Evolutionary conservation across 2,888 invertebrate species (phyloP), one percentile per base, ranked within the genome.

Genomic region (Amphipyra tragopoginis): DNA sequence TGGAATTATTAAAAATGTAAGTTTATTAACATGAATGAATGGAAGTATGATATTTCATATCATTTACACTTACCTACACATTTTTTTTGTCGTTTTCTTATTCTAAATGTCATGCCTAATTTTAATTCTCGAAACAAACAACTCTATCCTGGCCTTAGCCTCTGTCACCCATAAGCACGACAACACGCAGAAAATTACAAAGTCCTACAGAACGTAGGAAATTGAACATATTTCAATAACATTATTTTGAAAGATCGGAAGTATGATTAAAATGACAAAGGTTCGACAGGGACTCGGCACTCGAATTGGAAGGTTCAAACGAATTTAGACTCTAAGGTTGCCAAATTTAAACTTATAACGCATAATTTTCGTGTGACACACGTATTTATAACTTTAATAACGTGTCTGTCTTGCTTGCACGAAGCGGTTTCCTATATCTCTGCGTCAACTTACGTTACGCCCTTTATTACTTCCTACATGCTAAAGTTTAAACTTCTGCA

Each of bases 151-250:
- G 3, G 2, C 21, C 13, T 26, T 55, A 49, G 50, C 45, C 36
- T 57, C 44, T 21, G 42, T 70, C 10, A 48, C 21, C 47, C 40
- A 51, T 56, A 69, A 68, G 78, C 66, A 81, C 75, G 68, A 71
- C 77, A 81, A 82, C 82, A 82, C 83, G 77, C 81, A 81, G 83
- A 87, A 86, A 91, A 90, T 91, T 89, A 90, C 87, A 67, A 88
- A 87, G 71, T 86, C 79, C 85, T 86, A 85, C 86, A 79, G 87
- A 88, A 86, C 85, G 81, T 86, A 89, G 93, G 93, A 94, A 93
- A 93, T 93, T 93, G 92, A 93, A 93, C 93, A 93, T 94, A 93
- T 93, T 93, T 94, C 93, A 94, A 94, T 93, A 93, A 92, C 87
- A 91, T 93, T 91, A 93, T 93, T 92, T 93, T 89, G 91, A 89